Evolutionary conservation across 1,140 invertebrate species (phyloP).

Genomic region (Stegodyphus mimosarum): DNA sequence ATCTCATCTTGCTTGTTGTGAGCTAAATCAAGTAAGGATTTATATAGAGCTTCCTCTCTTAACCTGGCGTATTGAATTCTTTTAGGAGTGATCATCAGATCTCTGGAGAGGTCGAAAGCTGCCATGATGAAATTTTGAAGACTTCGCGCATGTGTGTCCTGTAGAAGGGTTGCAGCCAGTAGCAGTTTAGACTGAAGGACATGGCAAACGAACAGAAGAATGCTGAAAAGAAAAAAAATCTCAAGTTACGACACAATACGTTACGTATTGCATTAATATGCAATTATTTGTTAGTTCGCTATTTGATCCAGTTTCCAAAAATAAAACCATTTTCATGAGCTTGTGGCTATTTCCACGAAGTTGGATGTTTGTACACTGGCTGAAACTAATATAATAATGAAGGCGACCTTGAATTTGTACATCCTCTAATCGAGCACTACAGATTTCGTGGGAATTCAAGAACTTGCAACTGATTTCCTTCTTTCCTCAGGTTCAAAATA

Average conservation of each 20-base stretch:
- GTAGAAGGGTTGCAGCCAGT: conserved; percentile 69
- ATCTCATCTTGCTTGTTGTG: conserved; percentile 84
- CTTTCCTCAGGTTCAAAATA: no score
- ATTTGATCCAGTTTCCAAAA: no score
- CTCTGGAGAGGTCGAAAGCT: conserved; percentile 88
- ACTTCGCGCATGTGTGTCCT: conserved; percentile 78
- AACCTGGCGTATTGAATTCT: conserved; percentile 83
- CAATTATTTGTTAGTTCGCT: no score
- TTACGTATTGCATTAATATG: no score
- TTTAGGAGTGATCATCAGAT: conserved; percentile 86
- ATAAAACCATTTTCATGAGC: no score
- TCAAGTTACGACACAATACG: neutral
- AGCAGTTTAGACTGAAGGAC: conserved; percentile 65
- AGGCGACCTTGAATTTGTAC: no score
- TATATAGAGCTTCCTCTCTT: conserved; percentile 85
- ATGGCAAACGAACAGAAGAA: conserved; percentile 53
- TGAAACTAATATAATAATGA: no score
- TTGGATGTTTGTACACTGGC: no score
- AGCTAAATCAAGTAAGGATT: conserved; percentile 77
- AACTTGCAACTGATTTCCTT: no score
- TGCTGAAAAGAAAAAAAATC: conserved; percentile 26
- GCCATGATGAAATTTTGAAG: conserved; percentile 85
- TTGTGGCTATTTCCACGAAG: no score
- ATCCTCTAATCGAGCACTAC: no score
- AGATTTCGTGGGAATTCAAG: no score